phyloP scores from a whole-genome alignment of 2,113 vertebrate genomes.

The Eclectus roratus region DNA sequence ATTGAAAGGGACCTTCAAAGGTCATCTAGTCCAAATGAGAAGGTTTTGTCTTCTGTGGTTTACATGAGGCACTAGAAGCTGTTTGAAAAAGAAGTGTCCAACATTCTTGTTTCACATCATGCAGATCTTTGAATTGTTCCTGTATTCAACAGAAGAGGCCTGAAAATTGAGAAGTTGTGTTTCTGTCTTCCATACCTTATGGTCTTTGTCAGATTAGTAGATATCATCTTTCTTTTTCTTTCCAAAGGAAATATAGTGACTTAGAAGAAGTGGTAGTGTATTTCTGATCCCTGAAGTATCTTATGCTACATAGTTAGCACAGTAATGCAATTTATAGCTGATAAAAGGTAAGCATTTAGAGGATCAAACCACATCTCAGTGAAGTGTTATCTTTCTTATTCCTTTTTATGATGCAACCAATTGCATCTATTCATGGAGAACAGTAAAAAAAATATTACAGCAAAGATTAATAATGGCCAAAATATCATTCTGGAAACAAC shows the following conservation, averaged over 20 bases:
- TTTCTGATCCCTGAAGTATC: background rate
- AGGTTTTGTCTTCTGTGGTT: background rate
- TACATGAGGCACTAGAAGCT: background rate
- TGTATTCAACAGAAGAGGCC: background rate
- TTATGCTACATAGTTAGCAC: background rate
- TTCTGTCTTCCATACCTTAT: background rate
- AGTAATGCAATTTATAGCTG: background rate
- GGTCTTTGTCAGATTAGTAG: background rate
- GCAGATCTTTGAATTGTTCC: background rate
- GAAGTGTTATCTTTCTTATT: background rate
- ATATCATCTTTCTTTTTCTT: background rate
- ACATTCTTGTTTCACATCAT: background rate
- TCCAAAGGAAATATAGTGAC: background rate
- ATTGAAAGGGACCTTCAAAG: background rate
- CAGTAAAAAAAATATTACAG: background rate
- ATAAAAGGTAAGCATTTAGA: background rate
- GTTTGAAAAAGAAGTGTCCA: background rate
- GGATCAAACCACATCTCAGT: background rate
- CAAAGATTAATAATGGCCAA: background rate
- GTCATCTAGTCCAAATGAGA: background rate
- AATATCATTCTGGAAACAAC: background rate
- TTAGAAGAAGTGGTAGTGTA: background rate
- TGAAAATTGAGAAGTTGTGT: background rate
- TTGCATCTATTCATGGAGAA: background rate
- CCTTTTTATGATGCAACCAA: background rate